Evolutionary conservation across 1,140 invertebrate genomes (phyloP), one percentile per base, ranked within the genome.

Genomic region (Anagrus nilaparvatae): DNA sequence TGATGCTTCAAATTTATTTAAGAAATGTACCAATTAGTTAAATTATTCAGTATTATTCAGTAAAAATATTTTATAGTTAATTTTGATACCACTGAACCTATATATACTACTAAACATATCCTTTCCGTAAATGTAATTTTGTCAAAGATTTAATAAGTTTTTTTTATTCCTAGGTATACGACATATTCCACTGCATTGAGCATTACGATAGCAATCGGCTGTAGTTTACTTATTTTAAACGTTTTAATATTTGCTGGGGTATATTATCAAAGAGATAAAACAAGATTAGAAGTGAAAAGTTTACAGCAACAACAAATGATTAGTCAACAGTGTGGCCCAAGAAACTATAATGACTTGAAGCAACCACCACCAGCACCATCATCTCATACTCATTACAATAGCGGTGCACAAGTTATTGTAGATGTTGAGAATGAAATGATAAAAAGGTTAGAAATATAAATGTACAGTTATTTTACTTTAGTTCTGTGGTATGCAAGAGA

Each of bases 141-240:
- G n/a, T n/a, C n/a, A n/a, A n/a, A n/a, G n/a, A n/a, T n/a, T n/a
- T n/a, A n/a, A n/a, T n/a, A n/a, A 19, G 33, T 9, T 34, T 24
- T 40, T 31, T 37, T 18, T 17, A 17, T 24, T 23, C 10, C 5
- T 13, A 67, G 67, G 10, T 83, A 82, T 52, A 79, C 80, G 0
- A 80, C 81, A 0, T 88, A 87, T 56, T 84, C 81, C 3, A 89
- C 86, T 1, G 84, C 85, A 3, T 60, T 91, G 3, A 85, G 82
- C 53, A 81, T 92, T 5, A 91, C 87, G 3, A 87, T 93, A 46
- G 86, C 86, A 2, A 86, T 93, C 20, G 89, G 89, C 2, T 90
- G 87, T 55, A 85, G 83, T 1, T 64, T 94, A 13, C 70, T 91
- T 10, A 82, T 91, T 34, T 65, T 91, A 7, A 91, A 92, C 59